Evolutionary conservation across 2,113 vertebrate species (phyloP), one percentile per base, ranked within the genome.

Genomic region (Pluvialis apricaria): DNA sequence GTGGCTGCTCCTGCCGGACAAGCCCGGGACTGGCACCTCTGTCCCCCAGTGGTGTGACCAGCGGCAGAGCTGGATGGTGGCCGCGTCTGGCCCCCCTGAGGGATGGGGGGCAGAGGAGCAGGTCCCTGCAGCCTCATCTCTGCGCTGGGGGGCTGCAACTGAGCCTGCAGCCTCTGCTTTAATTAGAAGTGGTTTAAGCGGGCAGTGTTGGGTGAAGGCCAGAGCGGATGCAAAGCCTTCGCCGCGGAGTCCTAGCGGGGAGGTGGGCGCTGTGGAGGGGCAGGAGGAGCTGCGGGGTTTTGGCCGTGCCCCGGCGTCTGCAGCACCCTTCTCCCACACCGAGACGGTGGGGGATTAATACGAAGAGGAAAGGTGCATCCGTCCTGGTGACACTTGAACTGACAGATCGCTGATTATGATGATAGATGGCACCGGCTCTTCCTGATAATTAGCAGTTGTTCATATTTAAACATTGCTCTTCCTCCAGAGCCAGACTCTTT

Each of bases 401-500:
- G 92, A 78, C 86, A 94, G 81, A 86, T 68, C 1, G 0, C 90
- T 85, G 88, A 80, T 93, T 76, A 76, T 12, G 29, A 7, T 94
- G 95, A 97, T 81, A 65, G 77, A 97, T 90, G 62, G 72, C 90
- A 54, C 47, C 4, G 14, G 54, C 62, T 89, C 80, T 81, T 94
- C 62, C 95, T 72, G 78, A 21, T 92, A 97, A 95, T 96, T 94
- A 82, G 62, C 88, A 57, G 73, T 78, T 3, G 11, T 78, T 89
- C 36, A 6, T 52, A 61, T 86, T 66, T 66, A 77, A 95, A 72
- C 2, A 7, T 36, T 54, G 29, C 64, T 66, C 58, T 96, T 78
- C 62, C 64, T 81, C 70, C 68, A 66, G 36, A 75, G n/a, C 76
- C 73, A 36, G 55, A 40, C 5, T 72, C 45, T 54, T n/a, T 17